Base-by-base conservation (phyloP, 2,888 invertebrate species). In the Torymus aiolomorphi region DNA sequence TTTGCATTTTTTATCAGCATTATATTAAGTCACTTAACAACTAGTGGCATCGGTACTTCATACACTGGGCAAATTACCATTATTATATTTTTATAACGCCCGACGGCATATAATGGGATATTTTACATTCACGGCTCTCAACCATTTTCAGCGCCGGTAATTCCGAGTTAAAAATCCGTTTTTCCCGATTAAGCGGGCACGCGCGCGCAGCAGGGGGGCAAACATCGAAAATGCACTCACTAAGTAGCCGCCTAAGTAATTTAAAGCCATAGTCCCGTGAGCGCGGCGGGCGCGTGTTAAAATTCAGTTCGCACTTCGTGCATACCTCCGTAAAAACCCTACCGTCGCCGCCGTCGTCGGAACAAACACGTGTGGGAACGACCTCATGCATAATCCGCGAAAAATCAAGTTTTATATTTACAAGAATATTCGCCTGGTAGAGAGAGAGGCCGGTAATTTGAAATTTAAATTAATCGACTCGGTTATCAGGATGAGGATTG, bases 211-310 rank as follows among this genome's bases (percentile, higher is more conserved):
- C 8, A 42, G 42, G 42, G 8, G 42, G 42, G 63, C 71, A 59
- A 31, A 72, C 31, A 76, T 72, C 66, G 76, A 69, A 72, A 72
- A 80, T 62, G 72, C 61, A 71, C 71, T 51, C 20, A 42, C 42
- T 76, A 76, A 71, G 79, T 76, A 71, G 66, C 63, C 13, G 14
- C 71, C 42, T 76, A 75, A 76, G 61, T 76, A 76, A 75, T 75
- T 76, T 75, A 76, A 78, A 74, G 14, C 18, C 42, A 54, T 16
- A 54, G 24, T n/a, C 18, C 10, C 52, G 56, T 31, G 42, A 42
- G 42, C 42, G 42, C 42, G 42, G 42, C 42, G 42, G 42, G 42
- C 42, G 8, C 42, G 42, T 1, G 31, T 76, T 80, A 59, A 80
- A 76, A 76, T 80, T 80, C 71, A 71, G 75, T 65, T 76, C 61